Evolutionary conservation across 2,888 invertebrate species (phyloP).

Genomic region (Tanytarsus gracilentus): DNA sequence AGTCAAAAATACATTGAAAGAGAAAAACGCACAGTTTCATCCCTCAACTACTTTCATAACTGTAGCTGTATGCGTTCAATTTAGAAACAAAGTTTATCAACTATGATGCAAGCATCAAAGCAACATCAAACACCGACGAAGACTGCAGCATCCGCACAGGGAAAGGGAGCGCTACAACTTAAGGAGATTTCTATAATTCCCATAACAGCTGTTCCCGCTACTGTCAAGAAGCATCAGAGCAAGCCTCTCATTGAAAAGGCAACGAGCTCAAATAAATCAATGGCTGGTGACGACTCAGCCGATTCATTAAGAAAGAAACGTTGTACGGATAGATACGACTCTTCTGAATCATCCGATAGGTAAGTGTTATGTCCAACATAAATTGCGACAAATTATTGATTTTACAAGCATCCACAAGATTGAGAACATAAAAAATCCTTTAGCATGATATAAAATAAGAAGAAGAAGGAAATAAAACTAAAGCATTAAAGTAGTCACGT

Average conservation of each 20-base stretch:
- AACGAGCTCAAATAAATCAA: conserved; percentile 11
- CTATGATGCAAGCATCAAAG: conserved; percentile 14
- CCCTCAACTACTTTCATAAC: background rate
- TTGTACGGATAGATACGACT: conserved; percentile 86
- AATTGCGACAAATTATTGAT: conserved; percentile 11
- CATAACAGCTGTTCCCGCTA: background rate
- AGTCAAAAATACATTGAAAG: background rate
- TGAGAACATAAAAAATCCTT: too few relatives aligned
- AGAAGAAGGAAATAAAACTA: too few relatives aligned
- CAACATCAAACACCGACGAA: background rate
- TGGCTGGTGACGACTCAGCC: conserved; percentile 44
- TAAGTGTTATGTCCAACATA: conserved; percentile 43
- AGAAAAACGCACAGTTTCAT: background rate
- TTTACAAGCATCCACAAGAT: conserved; percentile 11
- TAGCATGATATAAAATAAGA: too few relatives aligned
- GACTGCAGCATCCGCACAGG: background rate
- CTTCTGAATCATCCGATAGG: conserved; percentile 92
- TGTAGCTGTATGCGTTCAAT: background rate
- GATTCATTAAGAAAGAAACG: conserved; percentile 57
- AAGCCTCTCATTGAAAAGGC: conserved; percentile 2
- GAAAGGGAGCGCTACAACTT: conserved; percentile 4
- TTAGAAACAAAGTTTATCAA: background rate
- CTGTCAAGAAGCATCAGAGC: background rate
- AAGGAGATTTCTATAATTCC: conserved; percentile 27
- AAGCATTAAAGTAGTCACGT: too few relatives aligned